These are phyloP conservation scores for Erebia epiphron DNA, from an alignment of 2,888 invertebrate species.

Conservation along the genomic window DNA sequence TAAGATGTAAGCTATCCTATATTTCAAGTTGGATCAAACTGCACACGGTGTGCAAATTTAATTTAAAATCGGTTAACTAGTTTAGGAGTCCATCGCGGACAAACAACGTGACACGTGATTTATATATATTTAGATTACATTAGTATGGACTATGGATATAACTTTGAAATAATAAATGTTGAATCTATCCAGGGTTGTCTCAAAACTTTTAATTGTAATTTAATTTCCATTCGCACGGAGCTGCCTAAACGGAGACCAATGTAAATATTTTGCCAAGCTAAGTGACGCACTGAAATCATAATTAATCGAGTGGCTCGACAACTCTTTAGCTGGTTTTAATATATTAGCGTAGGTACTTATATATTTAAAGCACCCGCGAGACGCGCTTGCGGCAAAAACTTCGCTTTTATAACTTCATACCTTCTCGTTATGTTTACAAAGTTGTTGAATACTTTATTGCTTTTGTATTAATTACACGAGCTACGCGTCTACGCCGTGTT, in stretches of 20 bases:
- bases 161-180: background rate
- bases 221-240: background rate
- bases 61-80: too few relatives aligned
- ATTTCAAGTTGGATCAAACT: too few relatives aligned
- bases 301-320: background rate
- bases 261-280: constrained; percentile 10
- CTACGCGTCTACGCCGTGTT: constrained; percentile 8
- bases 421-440: constrained; percentile 8
- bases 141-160: too few relatives aligned
- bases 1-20: too few relatives aligned
- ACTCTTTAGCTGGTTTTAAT: constrained; percentile 1
- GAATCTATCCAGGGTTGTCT: background rate
- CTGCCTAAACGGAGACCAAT: background rate
- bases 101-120: too few relatives aligned
- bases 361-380: constrained; percentile 11
- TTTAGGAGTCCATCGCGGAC: too few relatives aligned
- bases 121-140: too few relatives aligned
- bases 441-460: constrained; percentile 29
- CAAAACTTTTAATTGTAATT: background rate
- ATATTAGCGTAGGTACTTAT: constrained; percentile 2
- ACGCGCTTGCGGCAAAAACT: constrained; percentile 12
- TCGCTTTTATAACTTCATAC: constrained; percentile 5
- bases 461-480: constrained; percentile 25
- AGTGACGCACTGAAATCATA: constrained; percentile 3
- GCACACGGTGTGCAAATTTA: too few relatives aligned